Percentiles rank a stretch among this genome's conserved stretches.
Conservation (phyloP, 2,797 vertebrate species). For the Lutjanus campechanus region DNA sequence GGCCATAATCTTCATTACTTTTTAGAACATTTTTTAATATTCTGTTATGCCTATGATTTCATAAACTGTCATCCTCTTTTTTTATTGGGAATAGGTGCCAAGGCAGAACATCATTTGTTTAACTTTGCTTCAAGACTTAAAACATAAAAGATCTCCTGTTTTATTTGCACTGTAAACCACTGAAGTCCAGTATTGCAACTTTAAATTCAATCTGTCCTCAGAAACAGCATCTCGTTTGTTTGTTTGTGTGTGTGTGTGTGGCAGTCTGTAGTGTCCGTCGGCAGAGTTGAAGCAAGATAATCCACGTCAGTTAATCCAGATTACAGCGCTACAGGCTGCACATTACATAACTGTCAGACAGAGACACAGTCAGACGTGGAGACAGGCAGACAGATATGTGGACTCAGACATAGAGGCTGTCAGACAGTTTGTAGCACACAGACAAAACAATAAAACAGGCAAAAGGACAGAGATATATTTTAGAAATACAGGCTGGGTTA, state of each 20-base stretch:
- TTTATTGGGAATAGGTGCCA: neutral
- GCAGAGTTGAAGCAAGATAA: conserved; percentile 69
- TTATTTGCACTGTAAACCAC: neutral
- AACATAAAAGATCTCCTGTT: neutral
- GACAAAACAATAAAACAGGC: conserved; percentile 3
- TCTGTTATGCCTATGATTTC: neutral
- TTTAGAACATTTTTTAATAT: neutral
- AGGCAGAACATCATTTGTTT: neutral
- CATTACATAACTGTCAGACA: conserved; percentile 71
- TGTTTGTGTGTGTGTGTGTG: conserved; percentile 13
- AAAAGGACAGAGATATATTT: neutral
- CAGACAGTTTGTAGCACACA: neutral
- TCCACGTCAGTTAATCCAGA: conserved; percentile 78
- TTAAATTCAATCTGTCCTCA: conserved; percentile 28
- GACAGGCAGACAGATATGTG: conserved; percentile 7
- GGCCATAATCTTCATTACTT: neutral
- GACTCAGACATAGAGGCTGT: neutral
- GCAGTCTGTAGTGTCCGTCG: conserved; percentile 47
- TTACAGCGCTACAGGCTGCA: conserved; percentile 64
- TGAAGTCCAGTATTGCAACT: conserved; percentile 20
- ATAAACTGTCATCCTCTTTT: neutral
- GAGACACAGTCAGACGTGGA: conserved; percentile 19
- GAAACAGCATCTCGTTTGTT: conserved; percentile 37
- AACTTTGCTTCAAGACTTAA: neutral
- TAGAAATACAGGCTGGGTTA: neutral